Base-by-base conservation (phyloP, 2,113 vertebrate species). In the Phasianus colchicus region DNA sequence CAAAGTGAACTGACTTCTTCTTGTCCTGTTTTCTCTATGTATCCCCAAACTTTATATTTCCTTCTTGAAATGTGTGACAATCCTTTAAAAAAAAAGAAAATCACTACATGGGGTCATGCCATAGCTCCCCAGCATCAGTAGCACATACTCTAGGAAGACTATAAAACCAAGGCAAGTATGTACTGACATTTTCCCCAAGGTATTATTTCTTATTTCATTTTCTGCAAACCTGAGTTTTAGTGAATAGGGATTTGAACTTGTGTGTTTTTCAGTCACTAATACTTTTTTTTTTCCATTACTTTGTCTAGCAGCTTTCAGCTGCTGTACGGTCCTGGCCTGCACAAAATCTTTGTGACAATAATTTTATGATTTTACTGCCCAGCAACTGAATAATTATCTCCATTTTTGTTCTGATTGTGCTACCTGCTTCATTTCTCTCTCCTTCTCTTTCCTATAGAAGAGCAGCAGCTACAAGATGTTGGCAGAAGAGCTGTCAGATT, bases 121-220 rank as follows among this genome's bases (percentile, higher is more conserved):
- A 82, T 60, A 75, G 20, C 5, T 95, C 34, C 34, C 21, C 25
- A 47, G 19, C 52, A 67, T 52, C 43, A 36, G 43, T 36, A 65
- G 7, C 38, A 38, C 1, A 2, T 2, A 2, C 14, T 4, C 5
- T 30, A 42, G 18, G n/a, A 61, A 36, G n/a, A 81, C 21, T 6
- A 66, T 10, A 50, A 0, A 1, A 81, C 47, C 18, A 54, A 76
- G n/a, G 45, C 12, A 90, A 86, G 21, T 0, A 0, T 38, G 55
- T 9, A 13, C 16, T 67, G 42, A 52, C 7, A 22, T 72, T 69
- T 52, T 20, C 17, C 27, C 14, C 10, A 81, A 25, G 22, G 14
- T 60, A 45, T 45, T 20, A 38, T 69, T 86, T 73, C 1, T 45
- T 20, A 38, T 69, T 86, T 77, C 1, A 48, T 80, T 78, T 82